phyloP scores from a whole-genome alignment of 2,797 vertebrate genomes.

The Huso huso region DNA sequence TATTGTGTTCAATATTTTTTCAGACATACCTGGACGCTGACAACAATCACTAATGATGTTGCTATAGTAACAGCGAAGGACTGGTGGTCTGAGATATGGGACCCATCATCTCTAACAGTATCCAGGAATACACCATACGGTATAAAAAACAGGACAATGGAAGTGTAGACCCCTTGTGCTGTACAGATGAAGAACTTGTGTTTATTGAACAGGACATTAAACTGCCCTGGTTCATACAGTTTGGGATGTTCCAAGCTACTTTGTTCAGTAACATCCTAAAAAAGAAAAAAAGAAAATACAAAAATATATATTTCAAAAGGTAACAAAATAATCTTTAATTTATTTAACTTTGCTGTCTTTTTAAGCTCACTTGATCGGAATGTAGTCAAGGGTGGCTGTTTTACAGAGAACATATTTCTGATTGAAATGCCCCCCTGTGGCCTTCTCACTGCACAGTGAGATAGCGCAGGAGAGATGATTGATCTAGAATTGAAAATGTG shows the following conservation, averaged over 20 bases:
- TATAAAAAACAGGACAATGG: slow-evolving; percentile 74
- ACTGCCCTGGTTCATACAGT: slow-evolving; percentile 71
- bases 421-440: too few species aligned
- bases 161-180: slow-evolving; percentile 69
- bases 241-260: slow-evolving; percentile 64
- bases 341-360: too few species aligned
- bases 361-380: too few species aligned
- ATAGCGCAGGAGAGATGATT: too few species aligned
- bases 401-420: too few species aligned
- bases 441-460: too few species aligned
- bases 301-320: neutral
- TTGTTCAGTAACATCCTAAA: slow-evolving; percentile 72
- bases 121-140: slow-evolving; percentile 66
- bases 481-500: too few species aligned
- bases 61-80: slow-evolving; percentile 72
- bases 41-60: slow-evolving; percentile 73
- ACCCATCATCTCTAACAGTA: slow-evolving; percentile 58
- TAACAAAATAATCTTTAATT: too few species aligned
- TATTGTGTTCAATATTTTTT: too few species aligned
- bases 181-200: slow-evolving; percentile 72
- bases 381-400: too few species aligned
- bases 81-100: slow-evolving; percentile 67
- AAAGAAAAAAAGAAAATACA: slow-evolving; percentile 13
- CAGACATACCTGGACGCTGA: slow-evolving; percentile 69
- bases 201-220: slow-evolving; percentile 80